These are phyloP conservation scores for Carterocephalus palaemon DNA, from an alignment of 2,888 invertebrate species.

Conservation along the genomic window DNA sequence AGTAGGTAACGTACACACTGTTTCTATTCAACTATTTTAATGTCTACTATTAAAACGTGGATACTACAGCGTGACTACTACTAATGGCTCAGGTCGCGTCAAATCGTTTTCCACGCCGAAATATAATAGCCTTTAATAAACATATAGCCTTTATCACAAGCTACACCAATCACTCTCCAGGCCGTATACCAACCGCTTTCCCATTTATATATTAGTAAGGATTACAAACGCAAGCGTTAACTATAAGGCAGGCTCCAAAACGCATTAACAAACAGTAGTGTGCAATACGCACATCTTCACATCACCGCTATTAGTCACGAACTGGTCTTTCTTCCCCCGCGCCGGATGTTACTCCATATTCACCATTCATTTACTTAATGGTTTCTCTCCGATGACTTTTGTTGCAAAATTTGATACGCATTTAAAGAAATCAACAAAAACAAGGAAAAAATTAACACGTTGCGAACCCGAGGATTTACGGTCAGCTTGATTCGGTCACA, in stretches of 20 bases:
- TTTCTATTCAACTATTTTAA: no score
- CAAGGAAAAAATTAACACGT: slow-evolving; percentile 4
- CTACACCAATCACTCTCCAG: no score
- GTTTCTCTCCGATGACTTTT: slow-evolving; percentile 51
- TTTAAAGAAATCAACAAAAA: slow-evolving; percentile 34
- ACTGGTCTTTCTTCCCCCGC: slow-evolving; percentile 68
- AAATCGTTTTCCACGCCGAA: no score
- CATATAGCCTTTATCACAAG: no score
- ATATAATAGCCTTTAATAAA: no score
- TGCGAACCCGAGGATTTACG: slow-evolving; percentile 6
- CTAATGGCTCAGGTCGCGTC: no score
- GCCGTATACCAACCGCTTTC: no score
- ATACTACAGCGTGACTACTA: no score
- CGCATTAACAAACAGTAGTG: slow-evolving; percentile 18
- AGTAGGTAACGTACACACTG: slow-evolving; percentile 25
- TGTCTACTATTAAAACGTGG: no score
- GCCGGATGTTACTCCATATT: slow-evolving; percentile 75
- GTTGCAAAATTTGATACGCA: slow-evolving; percentile 57
- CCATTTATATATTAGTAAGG: no score
- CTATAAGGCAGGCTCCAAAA: no score
- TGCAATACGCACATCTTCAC: slow-evolving; percentile 41
- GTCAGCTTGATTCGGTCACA: slow-evolving; percentile 8
- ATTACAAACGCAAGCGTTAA: no score
- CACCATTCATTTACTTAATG: slow-evolving; percentile 68
- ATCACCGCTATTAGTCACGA: slow-evolving; percentile 67